Conservation (phyloP, 2,888 invertebrate species). For the Griposia aprilina region DNA sequence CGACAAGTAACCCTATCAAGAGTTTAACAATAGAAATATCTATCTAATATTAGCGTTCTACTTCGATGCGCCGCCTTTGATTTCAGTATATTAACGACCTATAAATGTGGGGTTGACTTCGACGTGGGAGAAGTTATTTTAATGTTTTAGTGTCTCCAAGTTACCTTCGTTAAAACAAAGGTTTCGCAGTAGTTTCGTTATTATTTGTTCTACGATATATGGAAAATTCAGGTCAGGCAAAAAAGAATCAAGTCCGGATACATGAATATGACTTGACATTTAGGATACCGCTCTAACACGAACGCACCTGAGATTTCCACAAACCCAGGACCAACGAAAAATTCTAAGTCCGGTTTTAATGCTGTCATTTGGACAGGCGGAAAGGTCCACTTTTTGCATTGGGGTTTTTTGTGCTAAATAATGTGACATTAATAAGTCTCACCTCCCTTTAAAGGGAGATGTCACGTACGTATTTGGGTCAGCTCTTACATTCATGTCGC, state of each 20-base stretch:
- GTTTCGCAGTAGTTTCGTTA: conserved; percentile 1
- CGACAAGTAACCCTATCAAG: conserved; percentile 60
- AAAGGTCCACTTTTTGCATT: conserved; percentile 82
- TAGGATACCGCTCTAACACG: conserved; percentile 59
- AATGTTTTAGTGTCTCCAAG: conserved; percentile 28
- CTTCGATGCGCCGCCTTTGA: conserved; percentile 44
- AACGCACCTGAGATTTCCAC: conserved; percentile 72
- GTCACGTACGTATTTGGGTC: conserved; percentile 80
- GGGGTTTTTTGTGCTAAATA: conserved; percentile 80
- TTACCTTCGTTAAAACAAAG: conserved; percentile 13
- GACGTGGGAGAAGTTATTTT: conserved; percentile 29
- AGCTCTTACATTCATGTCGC: conserved; percentile 73
- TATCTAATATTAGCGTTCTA: conserved; percentile 44
- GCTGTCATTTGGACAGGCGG: conserved; percentile 82
- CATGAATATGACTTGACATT: conserved; percentile 61
- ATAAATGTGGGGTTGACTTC: conserved; percentile 29
- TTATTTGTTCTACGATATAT: not conserved
- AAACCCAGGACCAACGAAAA: conserved; percentile 68
- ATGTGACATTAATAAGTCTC: conserved; percentile 86
- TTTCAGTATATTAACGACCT: conserved; percentile 49
- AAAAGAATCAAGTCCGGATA: conserved; percentile 5
- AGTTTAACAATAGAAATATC: conserved; percentile 59
- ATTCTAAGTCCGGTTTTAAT: conserved; percentile 78
- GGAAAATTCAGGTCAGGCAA: not conserved
- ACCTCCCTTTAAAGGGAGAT: conserved; percentile 78